These are phyloP conservation scores for Halichondria panicea DNA, from an alignment of 37 sponge, comb jelly and placozoan species.

Conservation along the genomic window DNA sequence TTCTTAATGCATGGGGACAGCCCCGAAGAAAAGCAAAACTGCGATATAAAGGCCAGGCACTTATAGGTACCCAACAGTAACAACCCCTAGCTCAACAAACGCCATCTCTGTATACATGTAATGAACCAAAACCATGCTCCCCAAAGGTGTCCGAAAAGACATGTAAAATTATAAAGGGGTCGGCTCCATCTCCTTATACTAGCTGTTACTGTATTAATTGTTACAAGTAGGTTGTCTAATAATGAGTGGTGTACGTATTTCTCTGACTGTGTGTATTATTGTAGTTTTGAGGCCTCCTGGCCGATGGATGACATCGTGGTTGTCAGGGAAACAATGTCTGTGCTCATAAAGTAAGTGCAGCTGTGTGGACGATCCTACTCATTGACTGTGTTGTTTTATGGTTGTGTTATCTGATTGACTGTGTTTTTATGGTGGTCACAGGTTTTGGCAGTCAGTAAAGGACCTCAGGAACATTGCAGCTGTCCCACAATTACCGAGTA, in stretches of 20 bases:
- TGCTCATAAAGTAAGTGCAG: slow-evolving; percentile 12
- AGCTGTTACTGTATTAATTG: no score
- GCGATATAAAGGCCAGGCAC: no score
- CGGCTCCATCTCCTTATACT: no score
- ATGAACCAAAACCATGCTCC: no score
- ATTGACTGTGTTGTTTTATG: neutral
- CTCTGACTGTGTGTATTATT: neutral
- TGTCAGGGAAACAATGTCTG: slow-evolving; percentile 7
- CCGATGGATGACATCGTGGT: slow-evolving; percentile 10
- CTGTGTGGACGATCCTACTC: no score
- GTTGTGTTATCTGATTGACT: neutral
- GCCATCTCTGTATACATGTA: no score
- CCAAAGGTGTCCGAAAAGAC: no score
- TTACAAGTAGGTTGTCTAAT: no score
- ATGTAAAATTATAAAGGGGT: no score
- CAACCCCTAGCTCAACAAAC: no score
- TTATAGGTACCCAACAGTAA: neutral
- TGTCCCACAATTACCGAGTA: slow-evolving; percentile 22
- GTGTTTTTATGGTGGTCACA: neutral
- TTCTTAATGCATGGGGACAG: neutral
- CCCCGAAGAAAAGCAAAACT: no score
- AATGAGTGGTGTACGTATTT: no score
- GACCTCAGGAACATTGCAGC: slow-evolving; percentile 45
- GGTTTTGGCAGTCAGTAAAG: slow-evolving; percentile 61
- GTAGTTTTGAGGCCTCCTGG: slow-evolving; percentile 14